Evolutionary conservation across 2,113 vertebrate genomes (phyloP).

Genomic region (Gnathonemus longibarbis): DNA sequence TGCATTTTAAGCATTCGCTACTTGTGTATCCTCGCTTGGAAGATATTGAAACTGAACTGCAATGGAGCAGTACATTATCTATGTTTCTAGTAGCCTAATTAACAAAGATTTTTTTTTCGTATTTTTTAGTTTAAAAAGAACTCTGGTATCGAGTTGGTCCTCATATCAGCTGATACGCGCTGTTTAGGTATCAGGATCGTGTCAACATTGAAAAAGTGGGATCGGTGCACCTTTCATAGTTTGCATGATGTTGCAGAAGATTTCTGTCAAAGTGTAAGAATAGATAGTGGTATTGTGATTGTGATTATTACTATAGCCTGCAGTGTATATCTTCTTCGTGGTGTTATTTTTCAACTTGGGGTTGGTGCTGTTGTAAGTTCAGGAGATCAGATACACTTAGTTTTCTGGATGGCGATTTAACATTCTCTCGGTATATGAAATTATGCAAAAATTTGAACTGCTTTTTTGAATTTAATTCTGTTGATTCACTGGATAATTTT

Average conservation of each 20-base stretch:
- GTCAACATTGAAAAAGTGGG: no score
- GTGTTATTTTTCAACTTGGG: not conserved
- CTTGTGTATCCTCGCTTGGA: no score
- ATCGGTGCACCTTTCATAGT: not conserved
- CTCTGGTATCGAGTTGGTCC: not conserved
- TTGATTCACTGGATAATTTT: not conserved
- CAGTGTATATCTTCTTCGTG: not conserved
- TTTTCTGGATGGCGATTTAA: not conserved
- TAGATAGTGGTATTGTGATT: not conserved
- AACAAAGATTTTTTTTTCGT: not conserved
- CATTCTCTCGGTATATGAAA: slow-evolving; percentile 10
- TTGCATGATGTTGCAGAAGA: not conserved
- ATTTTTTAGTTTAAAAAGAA: not conserved
- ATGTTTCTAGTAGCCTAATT: not conserved
- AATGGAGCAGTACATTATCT: not conserved
- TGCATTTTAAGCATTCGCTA: no score
- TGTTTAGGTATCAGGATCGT: no score
- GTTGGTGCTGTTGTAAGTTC: not conserved
- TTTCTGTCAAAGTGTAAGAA: not conserved
- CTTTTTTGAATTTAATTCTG: slow-evolving; percentile 7
- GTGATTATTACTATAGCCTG: not conserved
- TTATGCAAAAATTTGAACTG: not conserved
- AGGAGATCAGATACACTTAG: not conserved
- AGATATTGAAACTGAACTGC: no score
- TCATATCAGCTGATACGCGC: not conserved